Percentiles rank a stretch among this genome's conserved stretches.
These are phyloP conservation scores for Eidolon dupreanum DNA, from an alignment of 2,797 vertebrate genomes.

Conservation along the genomic window DNA sequence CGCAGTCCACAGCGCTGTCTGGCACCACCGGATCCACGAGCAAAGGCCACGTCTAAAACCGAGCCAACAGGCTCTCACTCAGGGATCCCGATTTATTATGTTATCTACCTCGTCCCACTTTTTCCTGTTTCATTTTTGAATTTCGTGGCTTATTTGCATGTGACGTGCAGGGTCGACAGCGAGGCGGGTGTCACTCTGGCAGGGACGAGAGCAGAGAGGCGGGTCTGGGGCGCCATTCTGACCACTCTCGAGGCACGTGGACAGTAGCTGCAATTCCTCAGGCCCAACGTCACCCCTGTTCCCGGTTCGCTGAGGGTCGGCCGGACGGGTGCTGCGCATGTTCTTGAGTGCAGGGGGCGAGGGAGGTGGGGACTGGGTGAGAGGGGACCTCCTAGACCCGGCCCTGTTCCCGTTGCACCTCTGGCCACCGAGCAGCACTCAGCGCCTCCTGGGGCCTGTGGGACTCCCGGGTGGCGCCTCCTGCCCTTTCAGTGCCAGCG, in stretches of 20 bases:
- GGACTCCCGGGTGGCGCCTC: slow-evolving; percentile 20
- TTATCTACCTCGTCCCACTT: neutral
- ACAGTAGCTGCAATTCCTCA: neutral
- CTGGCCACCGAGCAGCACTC: neutral
- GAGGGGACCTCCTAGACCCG: neutral
- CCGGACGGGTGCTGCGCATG: neutral
- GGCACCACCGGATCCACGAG: fast-evolving
- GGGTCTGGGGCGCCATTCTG: neutral
- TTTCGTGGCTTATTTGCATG: neutral
- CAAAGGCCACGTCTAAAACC: neutral
- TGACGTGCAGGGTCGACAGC: fast-evolving
- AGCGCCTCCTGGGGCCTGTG: neutral
- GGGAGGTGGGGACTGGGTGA: neutral
- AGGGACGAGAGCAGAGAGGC: neutral
- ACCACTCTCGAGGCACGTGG: fast-evolving
- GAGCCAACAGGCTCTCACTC: neutral
- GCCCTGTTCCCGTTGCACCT: neutral
- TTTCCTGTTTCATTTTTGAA: neutral
- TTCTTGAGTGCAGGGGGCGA: neutral
- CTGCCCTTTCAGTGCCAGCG: neutral
- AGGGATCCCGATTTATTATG: fast-evolving
- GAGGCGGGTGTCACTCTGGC: neutral
- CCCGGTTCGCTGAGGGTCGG: neutral
- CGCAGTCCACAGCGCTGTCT: fast-evolving
- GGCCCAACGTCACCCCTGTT: neutral